Evolutionary conservation across 2,797 vertebrate genomes (phyloP).

Genomic region (Anguilla megastoma): DNA sequence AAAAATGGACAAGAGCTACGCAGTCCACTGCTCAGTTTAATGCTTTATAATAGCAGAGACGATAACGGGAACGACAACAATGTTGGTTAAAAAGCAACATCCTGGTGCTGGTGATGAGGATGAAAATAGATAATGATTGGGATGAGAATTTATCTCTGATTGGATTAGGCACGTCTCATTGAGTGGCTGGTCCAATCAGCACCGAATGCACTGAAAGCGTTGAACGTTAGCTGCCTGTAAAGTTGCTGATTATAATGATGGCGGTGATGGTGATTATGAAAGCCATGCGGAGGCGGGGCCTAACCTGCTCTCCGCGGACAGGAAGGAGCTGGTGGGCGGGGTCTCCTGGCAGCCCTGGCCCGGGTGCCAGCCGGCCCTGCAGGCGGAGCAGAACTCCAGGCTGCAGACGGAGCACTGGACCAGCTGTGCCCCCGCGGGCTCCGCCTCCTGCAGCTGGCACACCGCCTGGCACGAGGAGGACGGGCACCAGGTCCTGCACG

Average conservation of each 20-base stretch:
- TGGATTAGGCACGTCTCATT: background rate
- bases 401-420: slow-evolving; percentile 78
- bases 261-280: background rate
- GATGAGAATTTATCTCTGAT: background rate
- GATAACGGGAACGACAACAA: background rate
- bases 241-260: background rate
- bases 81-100: background rate
- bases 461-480: slow-evolving; percentile 82
- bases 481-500: slow-evolving; percentile 84
- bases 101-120: background rate
- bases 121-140: background rate
- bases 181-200: background rate
- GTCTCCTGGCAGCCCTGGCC: slow-evolving; percentile 78
- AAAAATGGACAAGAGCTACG: background rate
- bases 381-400: slow-evolving; percentile 81
- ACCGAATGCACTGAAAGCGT: background rate
- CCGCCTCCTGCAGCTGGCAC: slow-evolving; percentile 77
- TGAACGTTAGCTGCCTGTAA: background rate
- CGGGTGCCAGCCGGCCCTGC: slow-evolving; percentile 80
- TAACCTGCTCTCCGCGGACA: slow-evolving; percentile 80
- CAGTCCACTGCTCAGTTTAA: background rate
- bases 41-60: background rate
- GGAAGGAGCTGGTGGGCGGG: slow-evolving; percentile 71
- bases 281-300: background rate
- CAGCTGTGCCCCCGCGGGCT: slow-evolving; percentile 70